A percentile compares a stretch with the other conserved stretches of the same genome.
phyloP scores from a whole-genome alignment of 92 coral and sea anemone species.

The Actinernus sp. region DNA sequence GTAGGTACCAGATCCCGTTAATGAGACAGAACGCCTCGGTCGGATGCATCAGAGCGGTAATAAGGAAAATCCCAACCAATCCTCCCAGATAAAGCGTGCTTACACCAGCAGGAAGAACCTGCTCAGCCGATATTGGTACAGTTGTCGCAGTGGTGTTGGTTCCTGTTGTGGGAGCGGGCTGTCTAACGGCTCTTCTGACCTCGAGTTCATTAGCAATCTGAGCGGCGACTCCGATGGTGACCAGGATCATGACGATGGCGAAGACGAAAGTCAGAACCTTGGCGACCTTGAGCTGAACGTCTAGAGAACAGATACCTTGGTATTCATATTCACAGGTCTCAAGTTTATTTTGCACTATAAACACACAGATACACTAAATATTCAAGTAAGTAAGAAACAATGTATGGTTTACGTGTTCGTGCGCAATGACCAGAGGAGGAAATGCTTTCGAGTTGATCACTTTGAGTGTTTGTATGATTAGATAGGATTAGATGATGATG shows the following conservation, averaged over 20 bases:
- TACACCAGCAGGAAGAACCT: slow-evolving; percentile 59
- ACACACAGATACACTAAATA: too few species aligned
- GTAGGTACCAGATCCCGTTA: slow-evolving; percentile 87
- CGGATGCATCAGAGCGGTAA: slow-evolving; percentile 82
- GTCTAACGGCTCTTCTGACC: neutral
- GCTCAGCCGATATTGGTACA: neutral
- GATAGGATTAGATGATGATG: too few species aligned
- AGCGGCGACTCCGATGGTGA: slow-evolving; percentile 74
- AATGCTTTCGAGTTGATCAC: too few species aligned
- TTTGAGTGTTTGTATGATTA: too few species aligned
- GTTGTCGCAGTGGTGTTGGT: neutral
- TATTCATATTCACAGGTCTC: too few species aligned
- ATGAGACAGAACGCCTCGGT: slow-evolving; percentile 73
- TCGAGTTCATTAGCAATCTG: slow-evolving; percentile 35
- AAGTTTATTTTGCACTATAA: too few species aligned
- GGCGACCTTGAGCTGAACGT: slow-evolving; percentile 84
- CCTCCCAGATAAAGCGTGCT: slow-evolving; percentile 81
- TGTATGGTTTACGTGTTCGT: too few species aligned
- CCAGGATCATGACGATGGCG: slow-evolving; percentile 82
- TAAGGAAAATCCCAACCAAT: slow-evolving; percentile 46
- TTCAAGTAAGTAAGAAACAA: too few species aligned
- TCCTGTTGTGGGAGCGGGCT: neutral
- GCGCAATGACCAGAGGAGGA: too few species aligned
- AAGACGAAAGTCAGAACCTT: slow-evolving; percentile 76
- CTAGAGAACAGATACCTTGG: too few species aligned